Base-by-base conservation (phyloP, 2,797 vertebrate genomes). In the Pitangus sulphuratus region DNA sequence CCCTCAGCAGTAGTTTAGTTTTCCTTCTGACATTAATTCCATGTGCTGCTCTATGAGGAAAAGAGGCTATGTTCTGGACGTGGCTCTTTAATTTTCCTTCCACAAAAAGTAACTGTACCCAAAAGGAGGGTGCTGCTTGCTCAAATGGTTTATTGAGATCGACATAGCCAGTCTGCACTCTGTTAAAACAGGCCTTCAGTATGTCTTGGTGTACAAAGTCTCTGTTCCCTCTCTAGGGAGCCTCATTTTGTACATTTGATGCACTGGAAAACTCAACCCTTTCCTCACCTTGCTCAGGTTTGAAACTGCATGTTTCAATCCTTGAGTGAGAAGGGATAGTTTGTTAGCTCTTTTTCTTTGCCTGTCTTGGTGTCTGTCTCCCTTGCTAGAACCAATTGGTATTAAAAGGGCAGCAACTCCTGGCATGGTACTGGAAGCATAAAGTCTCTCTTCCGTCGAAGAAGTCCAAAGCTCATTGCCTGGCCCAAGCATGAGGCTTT, bases 371-470 rank as follows among this genome's bases (percentile, higher is more conserved):
- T 79, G 22, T 84, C 30, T 70, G 25, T 6, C 33, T 65, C 19
- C 62, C 47, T 79, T 87, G 50, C 45, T 72, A 61, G 37, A 72
- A 69, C 0, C 2, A 54, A 4, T 44, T 69, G n/a, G 4, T 87
- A 61, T 80, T 87, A 51, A 66, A 58, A 74, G 48, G 22, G 19
- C 33, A 86, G 7, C 2, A 8, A 19, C 37, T 80, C 28, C 24
- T 85, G 69, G 12, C 31, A 9, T 56, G 31, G 14, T 40, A 56
- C 33, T 0, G 11, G 21, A 66, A 77, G 37, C 60, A 31, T 40
- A 31, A 35, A 8, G 17, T 50, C 84, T 26, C 4, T 62, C 6
- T 62, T 79, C 42, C 58, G 0, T 74, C 0, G 0, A 76, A 69
- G 50, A 83, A 83, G 51, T 66, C 9, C n/a, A 50, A 45, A 39